Evolutionary conservation across 2,113 vertebrate species (phyloP).

Genomic region (Spea multiplicata): DNA sequence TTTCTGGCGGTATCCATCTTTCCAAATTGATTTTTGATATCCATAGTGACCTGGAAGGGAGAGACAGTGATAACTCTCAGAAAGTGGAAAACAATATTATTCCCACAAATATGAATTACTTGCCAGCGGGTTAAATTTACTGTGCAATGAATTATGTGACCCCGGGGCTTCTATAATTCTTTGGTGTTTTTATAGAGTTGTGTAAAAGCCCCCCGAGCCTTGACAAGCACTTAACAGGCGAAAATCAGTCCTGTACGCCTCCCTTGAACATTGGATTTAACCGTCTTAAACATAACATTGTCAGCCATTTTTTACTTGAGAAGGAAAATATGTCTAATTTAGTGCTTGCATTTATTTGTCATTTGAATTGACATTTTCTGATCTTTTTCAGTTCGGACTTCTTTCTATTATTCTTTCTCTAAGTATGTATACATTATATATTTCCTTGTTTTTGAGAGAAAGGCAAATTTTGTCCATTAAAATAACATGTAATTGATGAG

Average conservation of each 20-base stretch:
- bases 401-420: not conserved
- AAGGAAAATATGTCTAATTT: constrained; percentile 55
- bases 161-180: constrained; percentile 78
- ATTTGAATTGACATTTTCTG: constrained; percentile 47
- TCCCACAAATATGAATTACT: constrained; percentile 87
- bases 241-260: constrained; percentile 68
- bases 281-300: constrained; percentile 56
- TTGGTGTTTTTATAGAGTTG: constrained; percentile 78
- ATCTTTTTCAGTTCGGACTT: not conserved
- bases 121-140: constrained; percentile 83
- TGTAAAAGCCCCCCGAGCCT: constrained; percentile 66
- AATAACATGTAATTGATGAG: too few relatives aligned
- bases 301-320: constrained; percentile 61
- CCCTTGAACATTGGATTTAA: constrained; percentile 73
- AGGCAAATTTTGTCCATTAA: too few relatives aligned
- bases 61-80: constrained; percentile 79
- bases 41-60: constrained; percentile 83
- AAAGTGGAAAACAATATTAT: constrained; percentile 90
- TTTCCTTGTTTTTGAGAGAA: not conserved
- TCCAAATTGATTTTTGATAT: constrained; percentile 90
- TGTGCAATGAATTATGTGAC: constrained; percentile 81
- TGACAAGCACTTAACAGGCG: constrained; percentile 84
- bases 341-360: constrained; percentile 54
- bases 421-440: not conserved
- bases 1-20: constrained; percentile 80